phyloP scores from a whole-genome alignment of 2,113 vertebrate genomes.

The Brachypodius melanocephalos region DNA sequence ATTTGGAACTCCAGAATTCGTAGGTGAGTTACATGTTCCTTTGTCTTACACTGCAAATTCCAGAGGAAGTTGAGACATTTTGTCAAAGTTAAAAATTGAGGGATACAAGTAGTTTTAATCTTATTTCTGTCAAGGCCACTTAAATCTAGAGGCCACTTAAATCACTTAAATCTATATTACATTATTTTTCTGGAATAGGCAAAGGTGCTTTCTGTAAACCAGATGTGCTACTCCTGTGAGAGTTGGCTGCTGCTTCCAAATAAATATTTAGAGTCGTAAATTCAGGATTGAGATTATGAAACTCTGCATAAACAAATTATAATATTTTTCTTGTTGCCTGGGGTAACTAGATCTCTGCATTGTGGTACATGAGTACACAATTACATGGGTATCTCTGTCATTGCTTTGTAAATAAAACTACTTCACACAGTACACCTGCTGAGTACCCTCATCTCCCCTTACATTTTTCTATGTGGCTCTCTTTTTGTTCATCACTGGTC shows the following conservation, averaged over 20 bases:
- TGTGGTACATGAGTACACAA: fast-evolving
- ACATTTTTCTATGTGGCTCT: not conserved
- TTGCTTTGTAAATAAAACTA: not conserved
- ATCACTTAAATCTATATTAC: not conserved
- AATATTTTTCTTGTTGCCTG: not conserved
- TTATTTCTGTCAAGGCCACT: not conserved
- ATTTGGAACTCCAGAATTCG: constrained; percentile 97
- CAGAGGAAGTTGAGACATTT: not conserved
- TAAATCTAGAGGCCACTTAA: not conserved
- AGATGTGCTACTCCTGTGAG: not conserved
- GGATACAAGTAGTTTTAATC: not conserved
- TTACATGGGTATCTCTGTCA: not conserved
- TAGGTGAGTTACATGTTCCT: constrained; percentile 78
- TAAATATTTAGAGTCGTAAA: not conserved
- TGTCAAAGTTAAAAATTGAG: not conserved
- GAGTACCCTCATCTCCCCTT: not conserved
- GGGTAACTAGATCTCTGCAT: not conserved
- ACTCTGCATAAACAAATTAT: not conserved
- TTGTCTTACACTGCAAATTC: not conserved
- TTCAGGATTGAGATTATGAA: not conserved
- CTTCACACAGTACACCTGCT: not conserved
- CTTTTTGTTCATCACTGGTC: not conserved
- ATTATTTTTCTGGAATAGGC: not conserved
- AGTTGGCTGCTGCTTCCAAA: not conserved
- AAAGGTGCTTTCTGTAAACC: not conserved